Conservation (phyloP, 1,140 invertebrate genomes). For the Leguminivora glycinivorella region DNA sequence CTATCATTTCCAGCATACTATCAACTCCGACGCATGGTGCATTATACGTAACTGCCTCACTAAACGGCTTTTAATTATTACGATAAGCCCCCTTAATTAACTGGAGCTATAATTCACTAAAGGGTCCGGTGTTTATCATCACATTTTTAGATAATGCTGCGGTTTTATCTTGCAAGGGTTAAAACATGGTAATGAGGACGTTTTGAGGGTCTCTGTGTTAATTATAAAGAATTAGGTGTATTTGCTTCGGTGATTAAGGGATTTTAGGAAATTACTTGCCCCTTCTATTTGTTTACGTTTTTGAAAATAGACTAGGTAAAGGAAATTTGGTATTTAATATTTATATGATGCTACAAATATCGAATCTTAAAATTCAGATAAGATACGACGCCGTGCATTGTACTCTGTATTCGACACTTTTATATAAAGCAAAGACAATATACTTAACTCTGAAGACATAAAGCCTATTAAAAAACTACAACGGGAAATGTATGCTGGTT, state of each 20-base stretch:
- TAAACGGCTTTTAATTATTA: constrained; percentile 27
- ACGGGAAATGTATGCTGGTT: no score
- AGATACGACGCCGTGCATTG: background rate
- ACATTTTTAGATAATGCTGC: constrained; percentile 19
- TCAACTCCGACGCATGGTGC: background rate
- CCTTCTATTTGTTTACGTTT: no score
- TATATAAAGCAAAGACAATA: background rate
- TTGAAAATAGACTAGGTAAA: no score
- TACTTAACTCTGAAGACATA: no score
- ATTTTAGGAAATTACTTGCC: background rate
- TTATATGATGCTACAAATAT: no score
- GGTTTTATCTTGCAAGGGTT: background rate
- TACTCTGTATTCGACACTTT: background rate
- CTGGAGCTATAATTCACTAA: constrained; percentile 10
- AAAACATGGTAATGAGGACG: background rate
- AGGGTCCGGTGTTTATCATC: constrained; percentile 23
- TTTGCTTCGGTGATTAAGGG: background rate
- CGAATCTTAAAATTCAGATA: background rate
- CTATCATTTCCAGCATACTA: background rate
- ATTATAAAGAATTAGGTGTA: constrained; percentile 8
- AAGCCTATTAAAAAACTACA: no score
- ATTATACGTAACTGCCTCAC: constrained; percentile 1
- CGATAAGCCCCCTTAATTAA: constrained; percentile 21
- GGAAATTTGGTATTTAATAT: no score
- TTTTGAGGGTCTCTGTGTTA: background rate